Conservation (phyloP, 2,113 vertebrate species). For the Cebidichthys violaceus region DNA sequence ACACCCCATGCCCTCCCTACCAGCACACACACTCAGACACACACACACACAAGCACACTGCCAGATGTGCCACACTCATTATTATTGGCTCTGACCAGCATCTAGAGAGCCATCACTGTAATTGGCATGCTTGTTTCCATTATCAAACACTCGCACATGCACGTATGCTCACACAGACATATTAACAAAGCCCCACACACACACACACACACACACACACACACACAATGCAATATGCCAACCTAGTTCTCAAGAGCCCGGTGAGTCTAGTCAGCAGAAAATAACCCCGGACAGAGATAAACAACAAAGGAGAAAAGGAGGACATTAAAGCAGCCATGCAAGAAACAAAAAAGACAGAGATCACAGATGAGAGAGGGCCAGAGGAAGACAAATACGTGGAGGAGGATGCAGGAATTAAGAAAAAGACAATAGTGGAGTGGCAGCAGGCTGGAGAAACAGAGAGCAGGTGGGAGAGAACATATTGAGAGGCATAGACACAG, state of each 20-base stretch:
- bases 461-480: conserved; percentile 52
- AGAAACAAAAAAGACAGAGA: conserved; percentile 1
- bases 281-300: not conserved
- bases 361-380: not conserved
- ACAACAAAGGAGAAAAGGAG: conserved; percentile 11
- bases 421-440: conserved; percentile 29
- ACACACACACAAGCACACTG: conserved; percentile 29
- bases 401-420: conserved; percentile 26
- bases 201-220: conserved; percentile 10
- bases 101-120: conserved; percentile 62
- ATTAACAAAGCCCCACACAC: conserved; percentile 21
- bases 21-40: conserved; percentile 9
- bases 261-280: conserved; percentile 59
- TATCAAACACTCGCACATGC: conserved; percentile 54
- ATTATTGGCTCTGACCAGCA: conserved; percentile 61
- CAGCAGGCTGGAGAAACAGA: conserved; percentile 28
- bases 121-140: conserved; percentile 68
- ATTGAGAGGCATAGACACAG: conserved; percentile 39
- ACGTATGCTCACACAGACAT: conserved; percentile 37
- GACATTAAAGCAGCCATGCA: not conserved
- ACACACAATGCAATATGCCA: conserved; percentile 35
- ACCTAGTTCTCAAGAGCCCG: conserved; percentile 44
- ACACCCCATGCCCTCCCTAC: not conserved
- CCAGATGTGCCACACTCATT: conserved; percentile 71
- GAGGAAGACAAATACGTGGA: conserved; percentile 6